Percentiles rank a stretch among this genome's conserved stretches.
phyloP scores from a whole-genome alignment of 1,140 invertebrate species.

The Acyrthosiphon pisum region DNA sequence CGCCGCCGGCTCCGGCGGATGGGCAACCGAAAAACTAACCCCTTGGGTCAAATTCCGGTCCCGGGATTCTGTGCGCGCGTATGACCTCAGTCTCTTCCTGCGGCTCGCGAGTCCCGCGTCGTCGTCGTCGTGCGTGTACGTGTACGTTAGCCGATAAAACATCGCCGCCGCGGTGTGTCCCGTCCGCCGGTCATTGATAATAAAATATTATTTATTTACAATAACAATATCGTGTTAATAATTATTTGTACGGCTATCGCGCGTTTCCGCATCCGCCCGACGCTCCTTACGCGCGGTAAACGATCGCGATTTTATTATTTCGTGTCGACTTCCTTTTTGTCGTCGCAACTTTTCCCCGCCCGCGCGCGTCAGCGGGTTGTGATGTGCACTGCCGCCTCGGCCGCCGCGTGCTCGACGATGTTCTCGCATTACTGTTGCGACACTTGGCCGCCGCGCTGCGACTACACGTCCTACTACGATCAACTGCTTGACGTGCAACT shows the following conservation, averaged over 20 bases:
- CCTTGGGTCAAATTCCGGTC: constrained; percentile 51
- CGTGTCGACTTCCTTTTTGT: neutral
- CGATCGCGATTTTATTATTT: neutral
- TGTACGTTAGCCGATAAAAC: neutral
- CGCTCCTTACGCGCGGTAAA: neutral
- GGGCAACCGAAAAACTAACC: constrained; percentile 56
- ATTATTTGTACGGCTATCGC: neutral
- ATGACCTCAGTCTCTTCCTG: constrained; percentile 47
- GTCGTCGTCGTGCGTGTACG: neutral
- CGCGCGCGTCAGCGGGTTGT: constrained; percentile 15
- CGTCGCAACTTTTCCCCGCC: no score
- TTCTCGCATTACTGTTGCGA: constrained; percentile 49
- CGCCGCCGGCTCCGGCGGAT: constrained; percentile 37
- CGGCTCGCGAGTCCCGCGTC: constrained; percentile 40
- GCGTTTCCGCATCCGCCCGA: neutral
- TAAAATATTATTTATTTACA: neutral
- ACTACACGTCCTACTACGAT: constrained; percentile 51
- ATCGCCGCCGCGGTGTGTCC: no score
- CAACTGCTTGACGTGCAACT: constrained; percentile 46
- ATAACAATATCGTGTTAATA: neutral
- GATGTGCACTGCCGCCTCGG: constrained; percentile 39
- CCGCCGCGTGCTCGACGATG: neutral
- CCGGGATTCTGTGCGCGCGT: constrained; percentile 43
- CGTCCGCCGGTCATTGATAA: neutral
- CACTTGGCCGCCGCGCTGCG: constrained; percentile 51